phyloP scores from a whole-genome alignment of 2,888 invertebrate genomes.

The Andricus quercusramuli region DNA sequence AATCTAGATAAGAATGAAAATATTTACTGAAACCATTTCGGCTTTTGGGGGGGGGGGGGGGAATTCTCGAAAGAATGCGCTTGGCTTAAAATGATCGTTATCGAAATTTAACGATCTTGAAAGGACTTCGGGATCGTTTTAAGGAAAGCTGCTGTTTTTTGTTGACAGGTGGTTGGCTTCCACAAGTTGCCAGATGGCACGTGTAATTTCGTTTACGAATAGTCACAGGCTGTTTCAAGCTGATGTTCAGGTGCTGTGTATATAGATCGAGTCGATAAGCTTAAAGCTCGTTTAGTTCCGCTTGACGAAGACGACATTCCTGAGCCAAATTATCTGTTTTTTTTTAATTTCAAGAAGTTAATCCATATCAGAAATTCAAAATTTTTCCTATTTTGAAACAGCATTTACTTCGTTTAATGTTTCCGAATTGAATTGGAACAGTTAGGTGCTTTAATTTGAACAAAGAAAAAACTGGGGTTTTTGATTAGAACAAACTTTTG shows the following conservation, averaged over 20 bases:
- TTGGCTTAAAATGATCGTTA: background rate
- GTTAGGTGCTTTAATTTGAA: no score
- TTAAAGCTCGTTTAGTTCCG: constrained; percentile 1
- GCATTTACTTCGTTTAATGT: no score
- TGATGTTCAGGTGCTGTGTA: constrained; percentile 11
- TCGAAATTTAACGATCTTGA: background rate
- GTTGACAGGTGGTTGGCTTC: constrained; percentile 6
- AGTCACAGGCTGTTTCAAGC: constrained; percentile 3
- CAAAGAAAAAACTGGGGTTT: no score
- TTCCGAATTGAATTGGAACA: background rate
- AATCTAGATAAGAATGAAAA: no score
- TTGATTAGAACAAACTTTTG: no score
- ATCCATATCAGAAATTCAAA: background rate
- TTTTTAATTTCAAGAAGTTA: background rate
- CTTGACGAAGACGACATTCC: background rate
- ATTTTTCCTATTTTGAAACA: no score
- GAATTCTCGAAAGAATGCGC: background rate
- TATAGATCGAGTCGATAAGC: background rate
- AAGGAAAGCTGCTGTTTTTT: constrained; percentile 6
- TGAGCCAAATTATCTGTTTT: background rate
- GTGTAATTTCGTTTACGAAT: constrained; percentile 27
- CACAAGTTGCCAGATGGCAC: constrained; percentile 17
- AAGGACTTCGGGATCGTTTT: background rate
- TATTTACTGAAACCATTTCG: no score
- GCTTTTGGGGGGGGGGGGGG: no score